These are phyloP conservation scores for Macrosiphum euphorbiae DNA, from an alignment of 2,888 invertebrate genomes.

Conservation along the genomic window DNA sequence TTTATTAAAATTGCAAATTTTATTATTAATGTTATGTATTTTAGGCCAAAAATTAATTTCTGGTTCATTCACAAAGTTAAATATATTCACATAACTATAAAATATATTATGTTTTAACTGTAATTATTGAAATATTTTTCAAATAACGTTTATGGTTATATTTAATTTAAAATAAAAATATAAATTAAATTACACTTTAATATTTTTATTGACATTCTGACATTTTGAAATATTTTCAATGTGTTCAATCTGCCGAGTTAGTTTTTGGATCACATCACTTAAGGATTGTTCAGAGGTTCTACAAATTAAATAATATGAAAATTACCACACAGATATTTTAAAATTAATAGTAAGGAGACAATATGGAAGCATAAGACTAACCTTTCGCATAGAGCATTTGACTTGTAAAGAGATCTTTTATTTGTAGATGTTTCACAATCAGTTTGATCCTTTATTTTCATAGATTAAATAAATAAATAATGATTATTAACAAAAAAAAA, in stretches of 20 bases:
- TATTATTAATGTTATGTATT: not conserved
- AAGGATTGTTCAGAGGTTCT: not conserved
- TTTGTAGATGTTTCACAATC: not conserved
- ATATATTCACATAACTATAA: not conserved
- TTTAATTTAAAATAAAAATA: not conserved
- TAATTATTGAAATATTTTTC: not conserved
- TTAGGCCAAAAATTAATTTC: not conserved
- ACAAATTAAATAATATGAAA: not conserved
- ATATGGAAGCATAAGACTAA: not conserved
- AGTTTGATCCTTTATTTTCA: not conserved
- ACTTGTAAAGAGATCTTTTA: not conserved
- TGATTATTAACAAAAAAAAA: not conserved
- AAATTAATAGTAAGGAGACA: not conserved
- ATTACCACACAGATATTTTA: not conserved
- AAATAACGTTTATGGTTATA: not conserved
- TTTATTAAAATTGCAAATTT: not conserved
- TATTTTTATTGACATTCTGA: not conserved
- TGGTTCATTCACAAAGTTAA: not conserved
- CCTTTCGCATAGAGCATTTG: not conserved
- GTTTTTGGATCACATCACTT: not conserved
- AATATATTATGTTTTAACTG: not conserved
- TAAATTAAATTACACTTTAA: not conserved
- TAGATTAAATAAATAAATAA: not conserved
- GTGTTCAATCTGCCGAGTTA: not conserved
- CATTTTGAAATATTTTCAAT: not conserved